phyloP scores from a whole-genome alignment of 2,113 vertebrate genomes.

The Oryzias woworae region DNA sequence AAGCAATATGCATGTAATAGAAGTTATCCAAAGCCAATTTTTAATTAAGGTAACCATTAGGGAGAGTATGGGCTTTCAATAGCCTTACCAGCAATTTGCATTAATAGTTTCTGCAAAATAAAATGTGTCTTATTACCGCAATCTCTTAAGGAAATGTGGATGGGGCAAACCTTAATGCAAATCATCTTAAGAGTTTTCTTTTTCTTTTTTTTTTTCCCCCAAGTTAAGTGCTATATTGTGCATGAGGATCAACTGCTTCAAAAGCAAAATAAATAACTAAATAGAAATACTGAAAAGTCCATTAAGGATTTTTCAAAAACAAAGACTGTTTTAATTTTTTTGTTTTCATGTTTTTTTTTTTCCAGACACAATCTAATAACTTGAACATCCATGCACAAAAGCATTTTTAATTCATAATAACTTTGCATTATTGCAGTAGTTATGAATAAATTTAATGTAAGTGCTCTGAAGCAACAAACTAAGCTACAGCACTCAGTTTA shows the following conservation, averaged over 20 bases:
- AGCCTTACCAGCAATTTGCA: conserved; percentile 6
- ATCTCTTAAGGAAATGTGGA: conserved; percentile 16
- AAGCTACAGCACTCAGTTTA: conserved; percentile 5
- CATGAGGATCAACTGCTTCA: background rate
- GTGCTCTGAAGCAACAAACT: background rate
- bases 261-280: too few species aligned
- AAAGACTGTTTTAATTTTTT: background rate
- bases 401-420: background rate
- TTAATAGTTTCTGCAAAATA: conserved; percentile 35
- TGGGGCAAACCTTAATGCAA: conserved; percentile 13
- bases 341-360: background rate
- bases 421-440: background rate
- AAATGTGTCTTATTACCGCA: conserved; percentile 11
- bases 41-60: conserved; percentile 10
- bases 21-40: background rate
- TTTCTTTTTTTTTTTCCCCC: background rate
- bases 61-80: background rate
- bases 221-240: background rate
- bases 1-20: too few species aligned
- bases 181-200: conserved; percentile 20
- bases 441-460: background rate
- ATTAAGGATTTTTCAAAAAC: conserved; percentile 10
- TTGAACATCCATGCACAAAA: background rate
- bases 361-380: background rate
- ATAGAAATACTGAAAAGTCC: background rate